These are phyloP conservation scores for Lordiphosa mommai DNA, from an alignment of 1,140 invertebrate genomes.

Conservation along the genomic window DNA sequence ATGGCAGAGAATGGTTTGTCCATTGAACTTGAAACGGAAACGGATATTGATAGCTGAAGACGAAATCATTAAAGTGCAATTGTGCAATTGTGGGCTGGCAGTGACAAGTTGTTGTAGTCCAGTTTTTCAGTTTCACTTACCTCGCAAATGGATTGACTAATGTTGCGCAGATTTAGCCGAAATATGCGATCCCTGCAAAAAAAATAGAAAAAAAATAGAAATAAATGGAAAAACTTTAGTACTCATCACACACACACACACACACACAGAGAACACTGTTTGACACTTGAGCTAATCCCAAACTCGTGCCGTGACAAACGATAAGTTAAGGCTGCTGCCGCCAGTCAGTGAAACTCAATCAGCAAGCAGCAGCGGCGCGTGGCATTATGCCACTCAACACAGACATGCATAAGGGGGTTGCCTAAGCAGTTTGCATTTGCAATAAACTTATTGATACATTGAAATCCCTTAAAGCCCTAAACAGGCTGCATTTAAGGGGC, in stretches of 20 bases:
- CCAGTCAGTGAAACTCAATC: slow-evolving; percentile 6
- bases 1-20: slow-evolving; percentile 43
- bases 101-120: slow-evolving; percentile 23
- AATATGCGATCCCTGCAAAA: slow-evolving; percentile 85
- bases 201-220: slow-evolving; percentile 12
- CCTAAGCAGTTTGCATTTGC: no score
- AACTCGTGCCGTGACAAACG: slow-evolving; percentile 48
- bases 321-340: slow-evolving; percentile 58
- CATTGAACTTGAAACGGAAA: slow-evolving; percentile 66
- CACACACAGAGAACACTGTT: slow-evolving; percentile 1
- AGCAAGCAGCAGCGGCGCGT: slow-evolving; percentile 15
- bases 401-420: not conserved
- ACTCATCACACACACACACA: slow-evolving; percentile 1
- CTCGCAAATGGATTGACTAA: slow-evolving; percentile 86
- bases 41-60: slow-evolving; percentile 79
- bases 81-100: slow-evolving; percentile 30
- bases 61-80: slow-evolving; percentile 78
- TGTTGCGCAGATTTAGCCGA: slow-evolving; percentile 85
- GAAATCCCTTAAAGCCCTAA: no score
- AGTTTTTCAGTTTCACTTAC: slow-evolving; percentile 80
- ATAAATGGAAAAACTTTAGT: slow-evolving; percentile 37
- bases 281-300: slow-evolving; percentile 61
- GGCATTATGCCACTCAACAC: slow-evolving; percentile 18
- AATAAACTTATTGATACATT: no score
- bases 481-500: no score